Conservation (phyloP, 2,888 invertebrate genomes). For the Allygus modestus region DNA sequence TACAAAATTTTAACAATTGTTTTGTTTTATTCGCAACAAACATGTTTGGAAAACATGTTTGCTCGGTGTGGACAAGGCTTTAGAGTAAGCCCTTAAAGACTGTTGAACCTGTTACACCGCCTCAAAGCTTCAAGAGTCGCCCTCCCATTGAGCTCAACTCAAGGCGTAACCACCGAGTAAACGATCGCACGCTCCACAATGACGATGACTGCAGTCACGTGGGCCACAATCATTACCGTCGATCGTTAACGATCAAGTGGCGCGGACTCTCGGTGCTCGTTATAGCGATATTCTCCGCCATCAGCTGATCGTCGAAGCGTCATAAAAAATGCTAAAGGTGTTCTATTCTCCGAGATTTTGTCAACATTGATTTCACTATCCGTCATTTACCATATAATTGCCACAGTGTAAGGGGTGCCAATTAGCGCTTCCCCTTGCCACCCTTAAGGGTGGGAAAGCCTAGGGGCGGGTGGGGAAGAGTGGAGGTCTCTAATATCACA, state of each 20-base stretch:
- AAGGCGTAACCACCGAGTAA: neutral
- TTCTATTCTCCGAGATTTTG: neutral
- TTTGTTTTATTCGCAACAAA: no score
- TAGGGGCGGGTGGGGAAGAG: neutral
- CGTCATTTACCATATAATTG: conserved; percentile 33
- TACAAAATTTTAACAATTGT: no score
- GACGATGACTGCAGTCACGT: no score
- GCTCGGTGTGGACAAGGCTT: no score
- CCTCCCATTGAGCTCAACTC: no score
- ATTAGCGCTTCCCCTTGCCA: conserved; percentile 27
- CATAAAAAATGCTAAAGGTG: conserved; percentile 19
- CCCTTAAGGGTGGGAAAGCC: neutral
- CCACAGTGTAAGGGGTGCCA: conserved; percentile 45
- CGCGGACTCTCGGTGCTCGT: neutral
- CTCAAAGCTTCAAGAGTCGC: no score
- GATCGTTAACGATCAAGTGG: conserved; percentile 54
- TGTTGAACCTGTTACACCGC: no score
- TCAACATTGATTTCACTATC: conserved; percentile 30
- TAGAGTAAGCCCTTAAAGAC: no score
- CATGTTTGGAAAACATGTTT: no score
- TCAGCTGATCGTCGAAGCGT: no score
- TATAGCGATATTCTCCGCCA: conserved; percentile 3
- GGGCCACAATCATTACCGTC: conserved; percentile 44
- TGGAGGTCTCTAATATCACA: neutral
- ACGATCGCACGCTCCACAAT: conserved; percentile 15